Conservation (phyloP, 2,797 vertebrate genomes). For the Rhincodon typus region DNA sequence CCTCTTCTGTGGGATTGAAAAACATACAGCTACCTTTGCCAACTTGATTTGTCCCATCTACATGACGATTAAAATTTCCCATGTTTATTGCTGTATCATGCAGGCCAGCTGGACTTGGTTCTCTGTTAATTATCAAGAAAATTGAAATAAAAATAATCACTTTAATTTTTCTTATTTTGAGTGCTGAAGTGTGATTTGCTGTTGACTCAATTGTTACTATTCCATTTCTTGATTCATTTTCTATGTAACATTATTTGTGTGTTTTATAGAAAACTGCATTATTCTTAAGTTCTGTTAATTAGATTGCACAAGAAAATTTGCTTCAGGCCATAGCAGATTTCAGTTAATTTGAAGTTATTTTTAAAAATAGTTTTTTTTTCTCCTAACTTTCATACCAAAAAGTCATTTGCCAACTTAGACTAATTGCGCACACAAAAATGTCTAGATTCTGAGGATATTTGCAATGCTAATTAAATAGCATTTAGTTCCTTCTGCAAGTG, state of each 20-base stretch:
- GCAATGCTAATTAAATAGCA: neutral
- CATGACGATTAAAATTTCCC: too few species aligned
- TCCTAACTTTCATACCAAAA: neutral
- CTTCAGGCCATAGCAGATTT: too few species aligned
- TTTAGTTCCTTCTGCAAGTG: neutral
- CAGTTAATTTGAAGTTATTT: too few species aligned
- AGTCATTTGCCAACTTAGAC: neutral
- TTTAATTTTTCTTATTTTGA: conserved; percentile 36
- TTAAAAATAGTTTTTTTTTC: too few species aligned
- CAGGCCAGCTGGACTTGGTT: conserved; percentile 38
- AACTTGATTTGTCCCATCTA: too few species aligned
- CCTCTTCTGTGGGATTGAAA: conserved; percentile 32
- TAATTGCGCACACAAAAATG: neutral
- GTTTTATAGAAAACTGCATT: neutral
- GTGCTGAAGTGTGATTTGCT: conserved; percentile 27
- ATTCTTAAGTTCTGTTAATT: neutral
- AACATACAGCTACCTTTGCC: too few species aligned
- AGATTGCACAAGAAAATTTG: neutral
- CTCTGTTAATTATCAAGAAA: conserved; percentile 38
- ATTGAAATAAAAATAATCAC: conserved; percentile 38
- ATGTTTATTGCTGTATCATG: conserved; percentile 37
- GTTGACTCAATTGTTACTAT: neutral
- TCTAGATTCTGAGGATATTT: neutral
- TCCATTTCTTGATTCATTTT: neutral
- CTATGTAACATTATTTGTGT: neutral